phyloP scores from a whole-genome alignment of 2,888 invertebrate species.

The Litoditis marina region DNA sequence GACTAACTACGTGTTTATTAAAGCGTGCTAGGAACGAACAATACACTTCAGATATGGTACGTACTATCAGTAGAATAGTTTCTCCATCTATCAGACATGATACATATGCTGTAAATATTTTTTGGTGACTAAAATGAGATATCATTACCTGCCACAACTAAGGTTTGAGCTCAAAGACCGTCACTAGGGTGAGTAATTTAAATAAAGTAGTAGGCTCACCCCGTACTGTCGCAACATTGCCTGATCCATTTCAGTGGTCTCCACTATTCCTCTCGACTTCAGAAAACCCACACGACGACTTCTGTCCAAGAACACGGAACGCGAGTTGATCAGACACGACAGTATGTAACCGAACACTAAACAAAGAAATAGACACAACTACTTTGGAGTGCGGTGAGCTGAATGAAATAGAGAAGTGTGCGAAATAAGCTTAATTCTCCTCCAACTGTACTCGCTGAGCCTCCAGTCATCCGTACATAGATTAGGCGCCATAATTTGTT shows the following conservation, averaged over 20 bases:
- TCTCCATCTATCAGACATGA: no score
- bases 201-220: conserved; percentile 8
- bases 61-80: no score
- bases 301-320: conserved; percentile 31
- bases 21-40: no score
- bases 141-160: neutral
- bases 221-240: conserved; percentile 28
- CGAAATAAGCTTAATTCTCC: no score
- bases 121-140: no score
- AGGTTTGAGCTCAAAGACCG: neutral
- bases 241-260: conserved; percentile 27
- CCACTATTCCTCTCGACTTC: conserved; percentile 26
- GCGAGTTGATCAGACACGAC: conserved; percentile 35
- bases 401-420: neutral
- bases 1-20: no score
- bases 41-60: no score
- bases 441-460: no score
- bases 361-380: no score
- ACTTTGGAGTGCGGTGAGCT: neutral
- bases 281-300: conserved; percentile 31
- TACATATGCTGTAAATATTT: no score
- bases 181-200: neutral
- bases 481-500: neutral
- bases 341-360: conserved; percentile 39
- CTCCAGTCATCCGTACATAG: no score